phyloP scores from a whole-genome alignment of 2,888 invertebrate species.

The Plebejus argus region DNA sequence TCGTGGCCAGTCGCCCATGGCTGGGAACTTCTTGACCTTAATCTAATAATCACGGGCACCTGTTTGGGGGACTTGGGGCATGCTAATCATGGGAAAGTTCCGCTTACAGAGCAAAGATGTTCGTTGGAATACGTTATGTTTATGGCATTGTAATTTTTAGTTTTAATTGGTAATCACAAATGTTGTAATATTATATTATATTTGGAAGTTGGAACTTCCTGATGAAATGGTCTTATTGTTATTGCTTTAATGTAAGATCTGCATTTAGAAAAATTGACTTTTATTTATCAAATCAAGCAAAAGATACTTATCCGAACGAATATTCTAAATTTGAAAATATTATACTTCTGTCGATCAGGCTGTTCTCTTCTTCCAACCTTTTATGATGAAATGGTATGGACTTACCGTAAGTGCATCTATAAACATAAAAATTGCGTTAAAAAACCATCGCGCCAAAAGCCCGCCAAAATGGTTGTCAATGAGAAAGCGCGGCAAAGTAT shows the following conservation, averaged over 20 bases:
- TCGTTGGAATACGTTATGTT: slow-evolving; percentile 24
- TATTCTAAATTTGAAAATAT: no score
- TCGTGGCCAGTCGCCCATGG: slow-evolving; percentile 65
- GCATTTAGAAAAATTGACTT: no score
- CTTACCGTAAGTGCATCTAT: no score
- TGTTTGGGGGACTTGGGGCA: slow-evolving; percentile 65
- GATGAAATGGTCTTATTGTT: background rate
- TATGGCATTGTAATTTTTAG: slow-evolving; percentile 1
- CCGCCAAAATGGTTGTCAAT: slow-evolving; percentile 73
- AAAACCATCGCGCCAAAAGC: slow-evolving; percentile 61
- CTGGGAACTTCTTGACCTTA: slow-evolving; percentile 77
- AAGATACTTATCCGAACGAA: no score
- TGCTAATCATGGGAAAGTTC: slow-evolving; percentile 73
- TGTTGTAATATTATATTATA: no score
- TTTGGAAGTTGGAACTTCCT: background rate
- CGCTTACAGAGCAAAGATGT: slow-evolving; percentile 26
- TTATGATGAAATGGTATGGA: no score
- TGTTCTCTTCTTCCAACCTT: no score
- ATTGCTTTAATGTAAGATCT: background rate
- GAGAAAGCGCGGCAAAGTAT: slow-evolving; percentile 62
- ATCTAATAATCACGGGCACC: slow-evolving; percentile 70
- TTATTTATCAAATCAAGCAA: no score
- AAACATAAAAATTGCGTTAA: no score
- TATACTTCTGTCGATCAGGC: no score
- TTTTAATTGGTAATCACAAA: background rate